phyloP scores from a whole-genome alignment of 2,888 invertebrate species.

The Hyles lineata region DNA sequence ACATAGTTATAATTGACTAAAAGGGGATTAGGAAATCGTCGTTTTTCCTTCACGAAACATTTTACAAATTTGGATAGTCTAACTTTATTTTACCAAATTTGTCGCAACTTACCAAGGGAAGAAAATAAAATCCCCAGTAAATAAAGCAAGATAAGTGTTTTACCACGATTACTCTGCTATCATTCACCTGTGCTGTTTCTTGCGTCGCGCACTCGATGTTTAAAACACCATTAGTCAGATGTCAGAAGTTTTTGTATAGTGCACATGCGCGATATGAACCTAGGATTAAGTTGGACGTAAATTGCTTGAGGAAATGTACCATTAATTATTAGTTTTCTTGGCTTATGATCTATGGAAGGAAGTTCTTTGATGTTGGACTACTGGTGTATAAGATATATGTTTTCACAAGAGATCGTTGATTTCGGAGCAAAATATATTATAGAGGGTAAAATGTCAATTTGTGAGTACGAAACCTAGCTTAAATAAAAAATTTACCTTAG shows the following conservation, averaged over 20 bases:
- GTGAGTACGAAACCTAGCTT: too few relatives aligned
- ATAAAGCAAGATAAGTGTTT: not conserved
- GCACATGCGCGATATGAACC: conserved; percentile 2
- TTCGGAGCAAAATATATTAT: too few relatives aligned
- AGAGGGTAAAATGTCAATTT: too few relatives aligned
- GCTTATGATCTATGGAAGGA: not conserved
- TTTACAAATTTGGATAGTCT: too few relatives aligned
- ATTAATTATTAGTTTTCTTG: not conserved
- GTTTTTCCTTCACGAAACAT: too few relatives aligned
- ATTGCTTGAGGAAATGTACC: not conserved
- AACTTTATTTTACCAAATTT: not conserved
- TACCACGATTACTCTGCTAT: not conserved
- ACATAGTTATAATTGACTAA: too few relatives aligned
- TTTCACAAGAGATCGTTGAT: not conserved
- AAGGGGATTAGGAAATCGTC: too few relatives aligned
- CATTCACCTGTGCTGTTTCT: conserved; percentile 18
- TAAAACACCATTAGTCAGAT: conserved; percentile 24
- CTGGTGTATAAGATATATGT: not conserved
- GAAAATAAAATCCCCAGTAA: not conserved
- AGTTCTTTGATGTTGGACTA: not conserved
- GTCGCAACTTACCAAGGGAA: not conserved
- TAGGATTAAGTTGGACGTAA: conserved; percentile 1
- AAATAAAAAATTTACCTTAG: too few relatives aligned
- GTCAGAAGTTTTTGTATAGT: conserved; percentile 16
- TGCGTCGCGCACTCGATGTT: conserved; percentile 18